Percentiles rank a stretch among this genome's conserved stretches.
Conservation (phyloP, 2,888 invertebrate genomes). For the Chironomus riparius region DNA sequence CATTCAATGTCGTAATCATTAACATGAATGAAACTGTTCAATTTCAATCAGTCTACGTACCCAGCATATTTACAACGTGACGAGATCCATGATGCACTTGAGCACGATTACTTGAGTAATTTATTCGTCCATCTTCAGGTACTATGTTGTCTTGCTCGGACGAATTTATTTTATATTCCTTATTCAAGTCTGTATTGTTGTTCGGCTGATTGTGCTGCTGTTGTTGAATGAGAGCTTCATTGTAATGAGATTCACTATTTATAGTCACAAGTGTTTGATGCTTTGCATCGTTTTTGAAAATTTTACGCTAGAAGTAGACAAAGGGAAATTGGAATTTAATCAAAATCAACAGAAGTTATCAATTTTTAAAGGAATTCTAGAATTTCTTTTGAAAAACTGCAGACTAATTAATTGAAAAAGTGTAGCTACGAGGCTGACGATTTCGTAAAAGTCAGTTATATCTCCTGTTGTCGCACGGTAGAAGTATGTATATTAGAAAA, state of each 20-base stretch:
- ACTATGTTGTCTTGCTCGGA: constrained; percentile 28
- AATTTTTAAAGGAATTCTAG: too few relatives aligned
- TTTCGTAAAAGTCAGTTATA: too few relatives aligned
- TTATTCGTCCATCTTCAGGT: constrained; percentile 39
- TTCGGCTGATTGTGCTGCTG: background rate
- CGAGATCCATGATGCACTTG: constrained; percentile 38
- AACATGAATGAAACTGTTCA: background rate
- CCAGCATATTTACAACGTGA: constrained; percentile 51
- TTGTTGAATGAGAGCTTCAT: constrained; percentile 3
- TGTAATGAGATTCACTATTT: constrained; percentile 22
- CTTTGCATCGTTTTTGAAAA: constrained; percentile 27
- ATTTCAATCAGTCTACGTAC: constrained; percentile 39
- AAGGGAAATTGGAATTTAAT: background rate
- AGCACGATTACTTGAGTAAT: constrained; percentile 39
- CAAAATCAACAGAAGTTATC: too few relatives aligned
- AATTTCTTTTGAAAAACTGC: too few relatives aligned
- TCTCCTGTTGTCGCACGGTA: too few relatives aligned
- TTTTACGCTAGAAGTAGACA: constrained; percentile 31
- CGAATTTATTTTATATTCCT: constrained; percentile 28
- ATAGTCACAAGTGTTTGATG: constrained; percentile 22
- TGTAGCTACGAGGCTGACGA: too few relatives aligned
- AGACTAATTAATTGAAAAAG: too few relatives aligned
- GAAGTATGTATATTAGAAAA: too few relatives aligned
- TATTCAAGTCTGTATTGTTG: constrained; percentile 30
- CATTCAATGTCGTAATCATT: background rate